Evolutionary conservation across 2,888 invertebrate genomes (phyloP).

Genomic region (Pheosia gnoma): DNA sequence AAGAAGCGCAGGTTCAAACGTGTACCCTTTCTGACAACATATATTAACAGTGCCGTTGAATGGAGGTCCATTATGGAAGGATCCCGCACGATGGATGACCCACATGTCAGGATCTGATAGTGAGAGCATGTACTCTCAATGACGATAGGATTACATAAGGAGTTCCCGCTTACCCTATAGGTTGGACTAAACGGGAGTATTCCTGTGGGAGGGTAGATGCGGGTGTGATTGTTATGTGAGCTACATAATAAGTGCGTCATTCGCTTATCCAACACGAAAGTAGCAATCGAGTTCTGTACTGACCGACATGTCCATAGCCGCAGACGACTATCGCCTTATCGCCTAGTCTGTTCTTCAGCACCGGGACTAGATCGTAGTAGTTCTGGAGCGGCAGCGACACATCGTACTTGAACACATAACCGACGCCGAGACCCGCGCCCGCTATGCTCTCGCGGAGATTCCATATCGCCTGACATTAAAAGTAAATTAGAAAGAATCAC

Average conservation of each 20-base stretch:
- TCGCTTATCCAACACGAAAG: not conserved
- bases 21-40: too few relatives aligned
- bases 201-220: too few relatives aligned
- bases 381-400: slow-evolving; percentile 92
- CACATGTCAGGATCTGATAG: too few relatives aligned
- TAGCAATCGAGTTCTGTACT: slow-evolving; percentile 34
- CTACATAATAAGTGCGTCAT: not conserved
- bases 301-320: slow-evolving; percentile 98
- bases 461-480: slow-evolving; percentile 87
- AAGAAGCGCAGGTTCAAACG: too few relatives aligned
- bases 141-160: too few relatives aligned
- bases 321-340: slow-evolving; percentile 86
- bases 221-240: too few relatives aligned
- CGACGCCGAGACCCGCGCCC: slow-evolving; percentile 89
- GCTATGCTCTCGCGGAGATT: slow-evolving; percentile 93
- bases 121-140: too few relatives aligned
- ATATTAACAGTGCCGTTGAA: too few relatives aligned
- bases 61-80: too few relatives aligned
- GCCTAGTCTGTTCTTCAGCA: slow-evolving; percentile 86
- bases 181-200: too few relatives aligned
- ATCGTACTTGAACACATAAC: slow-evolving; percentile 98
- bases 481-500: not conserved
- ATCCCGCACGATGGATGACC: too few relatives aligned
- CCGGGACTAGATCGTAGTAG: slow-evolving; percentile 93
- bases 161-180: too few relatives aligned